phyloP scores from a whole-genome alignment of 2,888 invertebrate genomes.

The Caenorhabditis uteleia region DNA sequence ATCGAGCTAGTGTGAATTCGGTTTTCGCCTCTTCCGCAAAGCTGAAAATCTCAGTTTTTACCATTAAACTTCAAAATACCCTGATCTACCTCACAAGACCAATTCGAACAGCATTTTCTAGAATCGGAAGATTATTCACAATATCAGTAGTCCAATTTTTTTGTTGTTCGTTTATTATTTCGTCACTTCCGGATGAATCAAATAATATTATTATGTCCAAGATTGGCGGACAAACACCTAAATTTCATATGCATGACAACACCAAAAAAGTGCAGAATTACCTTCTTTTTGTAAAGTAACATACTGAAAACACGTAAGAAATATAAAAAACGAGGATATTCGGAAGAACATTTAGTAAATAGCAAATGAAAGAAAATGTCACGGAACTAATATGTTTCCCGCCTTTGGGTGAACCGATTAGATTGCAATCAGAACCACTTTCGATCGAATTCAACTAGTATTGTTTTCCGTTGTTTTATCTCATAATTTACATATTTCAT shows the following conservation, averaged over 20 bases:
- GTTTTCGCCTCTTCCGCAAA: slow-evolving; percentile 61
- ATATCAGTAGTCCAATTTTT: slow-evolving; percentile 44
- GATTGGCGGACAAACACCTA: slow-evolving; percentile 59
- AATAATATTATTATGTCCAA: slow-evolving; percentile 66
- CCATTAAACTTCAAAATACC: not conserved
- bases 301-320: slow-evolving; percentile 1
- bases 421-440: too few relatives aligned
- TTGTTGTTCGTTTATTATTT: slow-evolving; percentile 56
- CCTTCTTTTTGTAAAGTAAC: slow-evolving; percentile 12
- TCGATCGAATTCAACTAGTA: too few relatives aligned
- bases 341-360: slow-evolving; percentile 12
- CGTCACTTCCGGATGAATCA: slow-evolving; percentile 65
- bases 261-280: slow-evolving; percentile 2
- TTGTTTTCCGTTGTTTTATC: too few relatives aligned
- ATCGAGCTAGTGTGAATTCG: slow-evolving; percentile 64
- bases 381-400: too few relatives aligned
- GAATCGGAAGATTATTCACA: slow-evolving; percentile 45
- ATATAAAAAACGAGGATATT: slow-evolving; percentile 6
- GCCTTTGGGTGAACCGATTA: too few relatives aligned
- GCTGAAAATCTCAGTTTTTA: slow-evolving; percentile 5
- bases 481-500: too few relatives aligned
- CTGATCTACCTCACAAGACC: slow-evolving; percentile 63
- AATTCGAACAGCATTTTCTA: slow-evolving; percentile 69
- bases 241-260: too few relatives aligned
- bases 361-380: too few relatives aligned